Evolutionary conservation across 2,888 invertebrate species (phyloP), one percentile per base, ranked within the genome.

Genomic region (Hemistola chrysoprasaria): DNA sequence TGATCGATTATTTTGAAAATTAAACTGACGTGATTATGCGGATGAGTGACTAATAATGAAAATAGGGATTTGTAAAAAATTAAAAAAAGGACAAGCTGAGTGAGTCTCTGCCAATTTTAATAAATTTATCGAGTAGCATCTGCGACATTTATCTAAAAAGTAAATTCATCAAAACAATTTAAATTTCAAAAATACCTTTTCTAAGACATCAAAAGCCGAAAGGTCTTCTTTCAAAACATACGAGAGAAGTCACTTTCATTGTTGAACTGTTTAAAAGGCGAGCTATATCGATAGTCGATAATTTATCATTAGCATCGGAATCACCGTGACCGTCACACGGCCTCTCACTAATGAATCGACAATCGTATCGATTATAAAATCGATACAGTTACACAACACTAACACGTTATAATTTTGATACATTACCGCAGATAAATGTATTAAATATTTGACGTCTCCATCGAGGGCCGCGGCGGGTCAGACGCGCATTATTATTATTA

Each of bases 401-500:
- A 58, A 56, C 68, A 62, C 65, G 58, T 59, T 66, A 64, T 69
- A 66, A 67, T 63, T 56, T 71, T 71, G 78, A 78, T 78, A 74
- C 59, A 76, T 69, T 63, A 40, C 40, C 48, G 44, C 42, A 72
- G 79, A 82, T 84, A 85, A 83, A 85, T 85, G 84, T 84, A 84
- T 86, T 84, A 83, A 62, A 62, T 59, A 68, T 47, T 60, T 73
- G 79, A 79, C 77, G 70, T 74, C 77, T 79, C 60, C 70, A 73
- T 76, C 73, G 71, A 56, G n/a, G n/a, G n/a, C n/a, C n/a, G 55
- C 58, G 54, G 63, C 65, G 57, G 61, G 64, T 65, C 72, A 68
- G 65, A 72, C 64, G 59, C 57, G 57, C 62, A 66, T 73, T 76
- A 81, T 82, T 78, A 81, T 82, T 78, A 82, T 84, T 83, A 83